Conservation (phyloP, 2,888 invertebrate genomes). For the Geotrupes spiniger region DNA sequence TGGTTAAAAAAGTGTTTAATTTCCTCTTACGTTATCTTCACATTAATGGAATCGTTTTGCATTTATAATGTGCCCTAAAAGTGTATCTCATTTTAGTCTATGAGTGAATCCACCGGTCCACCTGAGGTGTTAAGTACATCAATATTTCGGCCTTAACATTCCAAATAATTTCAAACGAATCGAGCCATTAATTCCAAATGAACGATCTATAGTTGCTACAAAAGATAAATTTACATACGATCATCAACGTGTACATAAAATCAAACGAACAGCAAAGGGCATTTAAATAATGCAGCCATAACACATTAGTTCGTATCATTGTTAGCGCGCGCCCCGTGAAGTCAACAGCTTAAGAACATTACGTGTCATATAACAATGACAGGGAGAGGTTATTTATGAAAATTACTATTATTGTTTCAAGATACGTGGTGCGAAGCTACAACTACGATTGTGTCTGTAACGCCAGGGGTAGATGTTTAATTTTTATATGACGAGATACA, state of each 20-base stretch:
- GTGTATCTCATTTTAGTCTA: too few relatives aligned
- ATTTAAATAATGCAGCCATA: slow-evolving; percentile 20
- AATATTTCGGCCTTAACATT: too few relatives aligned
- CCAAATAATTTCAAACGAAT: background rate
- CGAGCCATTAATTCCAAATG: slow-evolving; percentile 3
- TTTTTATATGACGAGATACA: too few relatives aligned
- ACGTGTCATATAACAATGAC: slow-evolving; percentile 28
- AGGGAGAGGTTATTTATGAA: slow-evolving; percentile 30
- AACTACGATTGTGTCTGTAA: slow-evolving; percentile 17
- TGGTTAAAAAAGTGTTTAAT: too few relatives aligned
- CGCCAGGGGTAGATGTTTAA: slow-evolving; percentile 14
- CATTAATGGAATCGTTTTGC: too few relatives aligned
- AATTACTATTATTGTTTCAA: slow-evolving; percentile 27
- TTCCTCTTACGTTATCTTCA: too few relatives aligned
- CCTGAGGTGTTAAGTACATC: too few relatives aligned
- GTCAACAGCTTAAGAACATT: slow-evolving; percentile 24
- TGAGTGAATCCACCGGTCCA: too few relatives aligned
- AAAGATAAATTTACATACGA: slow-evolving; percentile 13
- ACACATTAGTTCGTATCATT: slow-evolving; percentile 21
- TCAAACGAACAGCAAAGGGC: slow-evolving; percentile 22
- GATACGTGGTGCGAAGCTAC: slow-evolving; percentile 17
- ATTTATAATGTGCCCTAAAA: too few relatives aligned
- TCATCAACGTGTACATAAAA: slow-evolving; percentile 18
- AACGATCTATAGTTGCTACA: too few relatives aligned
- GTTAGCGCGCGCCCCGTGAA: slow-evolving; percentile 25